phyloP scores from a whole-genome alignment of 2,113 vertebrate genomes.

The Pampusana beccarii region DNA sequence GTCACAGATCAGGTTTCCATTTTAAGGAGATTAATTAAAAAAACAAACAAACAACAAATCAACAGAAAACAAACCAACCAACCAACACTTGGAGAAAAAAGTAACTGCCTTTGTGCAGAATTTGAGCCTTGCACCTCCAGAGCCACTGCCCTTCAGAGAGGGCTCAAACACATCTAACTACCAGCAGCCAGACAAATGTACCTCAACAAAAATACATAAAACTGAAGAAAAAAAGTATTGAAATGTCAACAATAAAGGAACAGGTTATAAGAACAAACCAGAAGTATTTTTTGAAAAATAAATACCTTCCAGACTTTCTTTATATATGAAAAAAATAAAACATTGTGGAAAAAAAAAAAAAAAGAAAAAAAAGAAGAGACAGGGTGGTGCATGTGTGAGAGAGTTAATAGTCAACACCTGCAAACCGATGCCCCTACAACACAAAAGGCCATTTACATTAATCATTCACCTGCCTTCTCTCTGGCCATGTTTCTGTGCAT shows the following conservation, averaged over 20 bases:
- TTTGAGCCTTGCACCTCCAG: neutral
- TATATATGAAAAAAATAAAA: neutral
- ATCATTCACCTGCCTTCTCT: conserved; percentile 39
- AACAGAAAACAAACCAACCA: too few relatives aligned
- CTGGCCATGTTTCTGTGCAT: conserved; percentile 8
- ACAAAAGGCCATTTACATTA: conserved; percentile 21
- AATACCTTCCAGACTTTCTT: neutral
- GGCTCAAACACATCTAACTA: neutral
- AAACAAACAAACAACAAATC: too few relatives aligned
- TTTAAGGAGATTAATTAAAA: neutral
- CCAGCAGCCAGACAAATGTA: neutral
- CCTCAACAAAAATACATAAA: neutral
- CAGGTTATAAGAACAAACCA: neutral
- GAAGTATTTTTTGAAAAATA: neutral
- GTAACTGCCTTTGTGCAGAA: neutral
- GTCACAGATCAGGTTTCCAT: neutral
- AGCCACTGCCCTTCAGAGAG: neutral
- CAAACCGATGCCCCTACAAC: neutral
- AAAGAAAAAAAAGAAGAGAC: neutral
- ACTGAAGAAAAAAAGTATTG: neutral
- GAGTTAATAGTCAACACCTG: conserved; percentile 17
- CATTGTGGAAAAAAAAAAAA: neutral
- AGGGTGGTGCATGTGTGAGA: neutral
- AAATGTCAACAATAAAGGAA: neutral
- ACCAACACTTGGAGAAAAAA: neutral